Evolutionary conservation across 2,797 vertebrate species (phyloP).

Genomic region (Cyprinodon diabolis): DNA sequence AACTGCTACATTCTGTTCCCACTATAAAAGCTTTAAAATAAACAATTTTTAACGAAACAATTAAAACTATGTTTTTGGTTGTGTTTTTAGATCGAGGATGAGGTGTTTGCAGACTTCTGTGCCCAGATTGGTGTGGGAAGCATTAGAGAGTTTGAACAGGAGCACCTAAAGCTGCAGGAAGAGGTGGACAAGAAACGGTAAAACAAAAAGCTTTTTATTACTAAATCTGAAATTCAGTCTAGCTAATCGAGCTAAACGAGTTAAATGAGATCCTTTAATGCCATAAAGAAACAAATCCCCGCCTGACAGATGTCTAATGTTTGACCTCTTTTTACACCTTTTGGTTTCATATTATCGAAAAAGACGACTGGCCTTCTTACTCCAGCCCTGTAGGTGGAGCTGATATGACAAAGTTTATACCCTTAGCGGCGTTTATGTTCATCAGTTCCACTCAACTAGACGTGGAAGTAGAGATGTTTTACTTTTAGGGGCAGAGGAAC

Average conservation of each 20-base stretch:
- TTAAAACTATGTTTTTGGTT: neutral
- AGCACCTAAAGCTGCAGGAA: slow-evolving; percentile 83
- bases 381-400: no score
- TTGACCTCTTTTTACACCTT: neutral
- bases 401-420: no score
- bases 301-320: neutral
- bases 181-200: slow-evolving; percentile 91
- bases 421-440: no score
- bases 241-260: neutral
- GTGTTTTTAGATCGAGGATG: slow-evolving; percentile 87
- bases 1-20: neutral
- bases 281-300: neutral
- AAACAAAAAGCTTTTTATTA: neutral
- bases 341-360: neutral
- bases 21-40: neutral
- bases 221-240: neutral
- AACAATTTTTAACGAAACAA: neutral
- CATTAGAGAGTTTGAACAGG: slow-evolving; percentile 92
- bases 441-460: no score
- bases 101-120: slow-evolving; percentile 91
- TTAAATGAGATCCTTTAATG: neutral
- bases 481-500: no score
- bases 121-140: slow-evolving; percentile 87
- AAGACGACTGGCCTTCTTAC: no score
- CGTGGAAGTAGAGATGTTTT: no score